Evolutionary conservation across 2,888 invertebrate species (phyloP).

Genomic region (Tinea pellionella): DNA sequence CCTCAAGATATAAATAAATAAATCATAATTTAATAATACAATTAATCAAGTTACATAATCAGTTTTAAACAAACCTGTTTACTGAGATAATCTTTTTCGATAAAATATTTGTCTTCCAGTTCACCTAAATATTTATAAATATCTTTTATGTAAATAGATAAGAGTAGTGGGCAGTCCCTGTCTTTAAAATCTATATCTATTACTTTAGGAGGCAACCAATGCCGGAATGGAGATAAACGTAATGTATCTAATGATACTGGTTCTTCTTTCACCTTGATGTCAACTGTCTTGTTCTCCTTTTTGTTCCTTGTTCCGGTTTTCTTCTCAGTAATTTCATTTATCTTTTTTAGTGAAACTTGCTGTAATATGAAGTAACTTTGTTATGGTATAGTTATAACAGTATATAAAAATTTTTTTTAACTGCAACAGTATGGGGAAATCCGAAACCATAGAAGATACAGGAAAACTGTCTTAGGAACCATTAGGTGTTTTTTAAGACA

Average conservation of each 20-base stretch:
- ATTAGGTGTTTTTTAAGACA: no score
- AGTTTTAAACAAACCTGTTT: conserved; percentile 56
- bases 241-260: not conserved
- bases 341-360: not conserved
- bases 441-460: no score
- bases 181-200: conserved; percentile 84
- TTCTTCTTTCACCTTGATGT: not conserved
- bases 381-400: not conserved
- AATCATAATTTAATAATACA: no score
- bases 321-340: not conserved
- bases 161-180: conserved; percentile 79
- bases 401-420: no score
- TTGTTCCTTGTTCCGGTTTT: not conserved
- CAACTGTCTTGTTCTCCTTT: not conserved
- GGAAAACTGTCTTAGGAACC: no score
- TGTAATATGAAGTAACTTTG: not conserved
- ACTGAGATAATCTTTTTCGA: conserved; percentile 74
- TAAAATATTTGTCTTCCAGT: conserved; percentile 77
- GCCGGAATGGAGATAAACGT: conserved; percentile 8
- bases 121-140: conserved; percentile 86
- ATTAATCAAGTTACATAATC: not conserved
- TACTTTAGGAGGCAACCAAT: conserved; percentile 48
- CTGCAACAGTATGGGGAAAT: no score
- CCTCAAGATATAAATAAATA: no score
- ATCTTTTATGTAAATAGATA: conserved; percentile 88